Evolutionary conservation across 2,888 invertebrate genomes (phyloP), one percentile per base, ranked within the genome.

Genomic region (Xylophagus ater): DNA sequence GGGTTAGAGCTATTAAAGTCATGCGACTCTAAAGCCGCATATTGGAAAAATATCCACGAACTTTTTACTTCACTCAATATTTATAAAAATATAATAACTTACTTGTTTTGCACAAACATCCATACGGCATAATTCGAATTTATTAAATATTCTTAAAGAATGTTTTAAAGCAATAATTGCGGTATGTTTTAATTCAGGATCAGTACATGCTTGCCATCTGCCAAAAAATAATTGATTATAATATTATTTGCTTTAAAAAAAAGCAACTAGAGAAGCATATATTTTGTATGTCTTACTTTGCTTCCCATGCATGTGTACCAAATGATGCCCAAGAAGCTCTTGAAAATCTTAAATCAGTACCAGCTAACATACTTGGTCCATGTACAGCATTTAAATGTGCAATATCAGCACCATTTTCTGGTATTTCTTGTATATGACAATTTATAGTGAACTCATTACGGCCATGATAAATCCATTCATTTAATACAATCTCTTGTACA

Each of bases 341-440:
- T 37, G 62, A 57, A 49, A 54, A 58, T 4, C 53, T 58, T 51
- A 70, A 42, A 44, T 59, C 53, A 37, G 65, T 56, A 15, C 76
- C 70, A 40, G 68, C 68, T 18, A 81, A 41, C n/a, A 74, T 30
- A 0, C 69, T 71, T 0, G 76, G 70, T 0, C 74, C 73, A 50
- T 92, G 92, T 0, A 92, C 74, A 0, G 81, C 77, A 37, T 72
- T 72, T 15, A 92, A 68, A 56, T 92, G 92, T 0, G 82, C 79
- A 2, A 82, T 70, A 53, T 92, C 90, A 0, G 88, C 84, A 0
- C 88, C 90, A 52, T 92, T 92, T 57, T 90, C 90, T 0, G 89
- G 87, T 25, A 90, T 82, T 52, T 92, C 89, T 45, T 61, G 60
- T 45, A 87, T 78, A 55, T 88, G 88, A 40, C 81, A 77, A 53